Evolutionary conservation across 2,888 invertebrate genomes (phyloP).

Genomic region (Ceraclea dissimilis): DNA sequence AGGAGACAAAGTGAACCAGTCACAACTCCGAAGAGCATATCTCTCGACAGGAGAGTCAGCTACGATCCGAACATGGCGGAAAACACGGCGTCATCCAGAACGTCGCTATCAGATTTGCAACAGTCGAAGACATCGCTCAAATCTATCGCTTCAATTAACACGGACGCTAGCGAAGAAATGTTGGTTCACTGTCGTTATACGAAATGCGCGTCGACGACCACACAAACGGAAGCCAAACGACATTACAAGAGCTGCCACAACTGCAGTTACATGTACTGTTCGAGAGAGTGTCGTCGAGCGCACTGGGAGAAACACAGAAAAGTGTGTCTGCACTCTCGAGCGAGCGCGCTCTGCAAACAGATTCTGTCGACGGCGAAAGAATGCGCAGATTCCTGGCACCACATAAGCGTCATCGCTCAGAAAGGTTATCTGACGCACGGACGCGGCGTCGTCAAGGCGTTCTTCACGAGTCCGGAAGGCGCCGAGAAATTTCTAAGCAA

Average conservation of each 20-base stretch:
- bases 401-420: conserved; percentile 75
- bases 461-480: conserved; percentile 79
- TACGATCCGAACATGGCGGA: conserved; percentile 47
- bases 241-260: conserved; percentile 91
- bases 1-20: conserved; percentile 41
- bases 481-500: conserved; percentile 76
- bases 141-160: conserved; percentile 39
- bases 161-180: conserved; percentile 47
- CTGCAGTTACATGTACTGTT: conserved; percentile 91
- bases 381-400: conserved; percentile 64
- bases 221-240: conserved; percentile 67
- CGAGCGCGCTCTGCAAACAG: conserved; percentile 82
- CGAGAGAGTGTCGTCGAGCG: conserved; percentile 78
- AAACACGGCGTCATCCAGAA: conserved; percentile 27
- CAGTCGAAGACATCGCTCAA: conserved; percentile 42
- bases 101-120: conserved; percentile 33
- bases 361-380: conserved; percentile 75
- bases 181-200: conserved; percentile 71
- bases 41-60: conserved; percentile 52
- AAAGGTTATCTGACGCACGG: conserved; percentile 79
- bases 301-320: conserved; percentile 93
- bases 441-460: conserved; percentile 84
- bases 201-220: conserved; percentile 68
- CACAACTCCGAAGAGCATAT: conserved; percentile 34
- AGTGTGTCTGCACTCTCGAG: conserved; percentile 83